Evolutionary conservation across 2,888 invertebrate species (phyloP).

Genomic region (Acanthosepion pharaonis): DNA sequence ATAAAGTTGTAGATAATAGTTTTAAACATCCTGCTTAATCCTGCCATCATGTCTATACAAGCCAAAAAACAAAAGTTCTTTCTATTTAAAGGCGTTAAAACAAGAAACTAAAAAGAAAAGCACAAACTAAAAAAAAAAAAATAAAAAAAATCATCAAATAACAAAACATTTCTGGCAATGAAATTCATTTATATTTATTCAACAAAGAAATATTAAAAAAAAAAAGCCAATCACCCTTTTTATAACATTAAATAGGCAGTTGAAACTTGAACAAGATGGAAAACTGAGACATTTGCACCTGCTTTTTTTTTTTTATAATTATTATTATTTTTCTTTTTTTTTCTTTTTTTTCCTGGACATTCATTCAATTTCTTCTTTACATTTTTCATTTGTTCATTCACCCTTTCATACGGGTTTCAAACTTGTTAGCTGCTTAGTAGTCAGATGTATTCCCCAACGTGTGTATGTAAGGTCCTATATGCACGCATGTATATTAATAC

Average conservation of each 20-base stretch:
- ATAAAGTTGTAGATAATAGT: no score
- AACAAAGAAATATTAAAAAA: neutral
- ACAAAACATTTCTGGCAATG: neutral
- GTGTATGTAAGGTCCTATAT: conserved; percentile 33
- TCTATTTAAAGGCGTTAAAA: no score
- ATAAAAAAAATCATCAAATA: neutral
- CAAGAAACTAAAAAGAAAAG: no score
- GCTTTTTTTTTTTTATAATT: neutral
- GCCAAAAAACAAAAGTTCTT: no score
- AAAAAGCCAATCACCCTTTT: conserved; percentile 23
- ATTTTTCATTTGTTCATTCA: neutral
- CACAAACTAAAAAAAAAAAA: neutral
- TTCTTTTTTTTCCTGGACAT: neutral
- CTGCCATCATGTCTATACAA: no score
- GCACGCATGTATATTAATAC: conserved; percentile 33
- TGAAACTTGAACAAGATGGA: conserved; percentile 25
- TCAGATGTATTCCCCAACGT: conserved; percentile 21
- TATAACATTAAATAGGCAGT: conserved; percentile 33
- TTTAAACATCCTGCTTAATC: no score
- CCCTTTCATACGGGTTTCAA: conserved; percentile 12
- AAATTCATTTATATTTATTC: conserved; percentile 22
- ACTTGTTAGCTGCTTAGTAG: conserved; percentile 22
- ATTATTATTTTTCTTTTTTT: neutral
- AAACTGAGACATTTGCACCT: conserved; percentile 6
- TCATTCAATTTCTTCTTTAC: neutral